Conservation (phyloP, 2,113 vertebrate genomes). For the Perca schrenkii region DNA sequence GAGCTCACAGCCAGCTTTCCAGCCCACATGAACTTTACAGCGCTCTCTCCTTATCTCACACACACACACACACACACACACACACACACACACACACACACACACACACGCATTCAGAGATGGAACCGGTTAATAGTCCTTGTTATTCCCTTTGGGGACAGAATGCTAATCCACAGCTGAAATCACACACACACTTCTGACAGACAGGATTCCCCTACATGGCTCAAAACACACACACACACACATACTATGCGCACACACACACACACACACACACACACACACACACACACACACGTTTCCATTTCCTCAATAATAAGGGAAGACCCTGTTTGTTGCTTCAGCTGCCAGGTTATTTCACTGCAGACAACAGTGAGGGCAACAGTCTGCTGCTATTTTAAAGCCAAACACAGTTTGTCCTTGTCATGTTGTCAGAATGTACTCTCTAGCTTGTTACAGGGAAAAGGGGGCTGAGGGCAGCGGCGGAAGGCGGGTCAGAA, state of each 20-base stretch:
- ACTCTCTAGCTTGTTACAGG: not conserved
- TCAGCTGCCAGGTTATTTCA: conserved; percentile 50
- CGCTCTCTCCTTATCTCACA: not conserved
- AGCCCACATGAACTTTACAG: conserved; percentile 46
- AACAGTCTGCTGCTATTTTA: not conserved
- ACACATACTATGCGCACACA: not conserved
- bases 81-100: conserved; percentile 5
- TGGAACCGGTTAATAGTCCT: conserved; percentile 5
- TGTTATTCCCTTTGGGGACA: conserved; percentile 4
- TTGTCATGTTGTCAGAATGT: not conserved
- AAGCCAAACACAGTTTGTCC: not conserved
- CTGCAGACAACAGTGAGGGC: conserved; percentile 25
- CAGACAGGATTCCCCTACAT: conserved; percentile 30
- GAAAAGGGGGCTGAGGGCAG: too few species aligned
- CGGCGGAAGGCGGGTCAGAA: too few species aligned
- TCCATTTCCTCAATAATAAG: conserved; percentile 33
- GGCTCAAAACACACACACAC: conserved; percentile 12
- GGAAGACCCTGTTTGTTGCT: conserved; percentile 38
- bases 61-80: conserved; percentile 1
- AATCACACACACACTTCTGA: conserved; percentile 34
- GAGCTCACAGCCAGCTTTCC: conserved; percentile 46
- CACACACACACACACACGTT: not conserved
- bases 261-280: conserved; percentile 20
- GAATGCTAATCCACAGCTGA: conserved; percentile 46
- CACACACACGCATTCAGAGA: not conserved